These are phyloP conservation scores for Machimus rusticus DNA, from an alignment of 2,888 invertebrate species.

Conservation along the genomic window DNA sequence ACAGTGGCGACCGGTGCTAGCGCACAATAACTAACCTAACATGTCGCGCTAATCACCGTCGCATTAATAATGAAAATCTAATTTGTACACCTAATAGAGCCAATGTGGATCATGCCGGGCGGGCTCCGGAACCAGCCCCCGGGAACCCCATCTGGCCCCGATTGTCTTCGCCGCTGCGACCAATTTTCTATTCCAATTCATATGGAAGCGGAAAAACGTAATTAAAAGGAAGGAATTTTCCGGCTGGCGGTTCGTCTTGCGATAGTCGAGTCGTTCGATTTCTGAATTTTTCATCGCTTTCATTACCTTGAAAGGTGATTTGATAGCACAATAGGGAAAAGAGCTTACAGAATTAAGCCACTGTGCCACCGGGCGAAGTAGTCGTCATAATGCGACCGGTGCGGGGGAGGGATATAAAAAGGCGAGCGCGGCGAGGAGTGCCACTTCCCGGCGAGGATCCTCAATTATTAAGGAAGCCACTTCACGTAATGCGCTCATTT, in stretches of 20 bases:
- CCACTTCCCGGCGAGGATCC: not conserved
- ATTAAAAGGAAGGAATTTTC: conserved; percentile 29
- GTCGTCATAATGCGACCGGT: not conserved
- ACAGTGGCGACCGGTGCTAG: not conserved
- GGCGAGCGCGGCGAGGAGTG: not conserved
- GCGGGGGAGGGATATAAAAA: not conserved
- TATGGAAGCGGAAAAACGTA: conserved; percentile 28
- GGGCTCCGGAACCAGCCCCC: not conserved
- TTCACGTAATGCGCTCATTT: conserved; percentile 17
- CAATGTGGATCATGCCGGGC: not conserved
- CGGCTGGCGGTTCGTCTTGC: not conserved
- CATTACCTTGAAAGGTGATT: conserved; percentile 36
- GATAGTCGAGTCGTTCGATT: conserved; percentile 25
- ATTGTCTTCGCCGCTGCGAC: conserved; percentile 3
- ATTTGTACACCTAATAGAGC: conserved; percentile 37
- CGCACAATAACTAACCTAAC: not conserved
- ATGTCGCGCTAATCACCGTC: conserved; percentile 15
- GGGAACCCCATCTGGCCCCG: conserved; percentile 12
- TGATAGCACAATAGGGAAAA: conserved; percentile 31
- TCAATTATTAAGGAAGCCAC: conserved; percentile 21
- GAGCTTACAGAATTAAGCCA: conserved; percentile 33
- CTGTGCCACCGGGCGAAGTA: not conserved
- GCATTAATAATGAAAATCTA: conserved; percentile 41
- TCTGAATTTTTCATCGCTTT: conserved; percentile 40
- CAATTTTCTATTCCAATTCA: conserved; percentile 35